Evolutionary conservation across 2,888 invertebrate species (phyloP).

Genomic region (Amphipoea lucens): DNA sequence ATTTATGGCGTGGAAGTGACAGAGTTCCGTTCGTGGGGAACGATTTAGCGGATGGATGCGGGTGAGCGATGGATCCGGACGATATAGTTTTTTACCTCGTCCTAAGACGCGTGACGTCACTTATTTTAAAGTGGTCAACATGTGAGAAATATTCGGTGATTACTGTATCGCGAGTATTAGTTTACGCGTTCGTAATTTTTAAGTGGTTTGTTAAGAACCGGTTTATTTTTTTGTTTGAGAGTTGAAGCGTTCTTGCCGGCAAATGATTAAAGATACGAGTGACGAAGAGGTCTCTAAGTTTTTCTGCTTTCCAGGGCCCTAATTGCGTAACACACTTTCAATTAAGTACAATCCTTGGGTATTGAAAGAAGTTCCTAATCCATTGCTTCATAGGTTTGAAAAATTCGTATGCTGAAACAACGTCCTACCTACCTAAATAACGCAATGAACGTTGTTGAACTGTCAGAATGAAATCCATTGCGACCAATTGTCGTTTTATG

Average conservation of each 20-base stretch:
- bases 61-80: slow-evolving; percentile 74
- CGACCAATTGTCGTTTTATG: neutral
- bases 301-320: neutral
- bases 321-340: neutral
- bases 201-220: slow-evolving; percentile 38
- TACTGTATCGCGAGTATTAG: slow-evolving; percentile 33
- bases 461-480: neutral
- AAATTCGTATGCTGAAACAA: neutral
- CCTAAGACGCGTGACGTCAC: slow-evolving; percentile 59
- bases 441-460: neutral
- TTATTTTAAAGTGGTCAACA: slow-evolving; percentile 31
- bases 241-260: slow-evolving; percentile 1
- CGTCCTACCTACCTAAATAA: neutral
- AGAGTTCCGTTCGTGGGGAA: slow-evolving; percentile 77
- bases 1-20: slow-evolving; percentile 86
- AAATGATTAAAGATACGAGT: neutral
- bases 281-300: too few relatives aligned
- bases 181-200: slow-evolving; percentile 34
- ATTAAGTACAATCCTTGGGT: neutral
- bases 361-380: neutral
- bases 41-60: slow-evolving; percentile 72
- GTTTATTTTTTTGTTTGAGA: slow-evolving; percentile 18
- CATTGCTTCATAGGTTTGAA: neutral
- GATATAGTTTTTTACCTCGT: slow-evolving; percentile 57
- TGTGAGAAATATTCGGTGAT: slow-evolving; percentile 44